These are phyloP conservation scores for Sarcoramphus papa DNA, from an alignment of 2,797 vertebrate genomes.

Conservation along the genomic window DNA sequence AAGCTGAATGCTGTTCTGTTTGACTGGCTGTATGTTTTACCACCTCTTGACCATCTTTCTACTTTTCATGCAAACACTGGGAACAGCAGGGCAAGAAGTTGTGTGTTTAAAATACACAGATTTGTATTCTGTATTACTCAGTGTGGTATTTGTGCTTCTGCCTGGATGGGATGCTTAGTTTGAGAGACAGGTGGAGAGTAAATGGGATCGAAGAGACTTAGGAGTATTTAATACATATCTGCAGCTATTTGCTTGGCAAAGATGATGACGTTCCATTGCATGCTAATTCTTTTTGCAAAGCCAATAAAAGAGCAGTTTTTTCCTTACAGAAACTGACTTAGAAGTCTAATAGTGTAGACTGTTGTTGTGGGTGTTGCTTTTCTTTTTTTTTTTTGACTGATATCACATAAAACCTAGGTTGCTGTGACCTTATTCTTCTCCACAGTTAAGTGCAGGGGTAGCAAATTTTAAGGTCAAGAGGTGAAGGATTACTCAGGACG, in stretches of 20 bases:
- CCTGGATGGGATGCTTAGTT: background rate
- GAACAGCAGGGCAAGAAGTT: background rate
- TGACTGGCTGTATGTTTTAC: background rate
- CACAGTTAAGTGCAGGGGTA: background rate
- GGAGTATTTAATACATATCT: slow-evolving; percentile 35
- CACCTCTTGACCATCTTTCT: background rate
- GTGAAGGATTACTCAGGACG: background rate
- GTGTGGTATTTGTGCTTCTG: background rate
- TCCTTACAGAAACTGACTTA: background rate
- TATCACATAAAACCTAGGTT: background rate
- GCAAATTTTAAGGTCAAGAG: background rate
- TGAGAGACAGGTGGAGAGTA: slow-evolving; percentile 62
- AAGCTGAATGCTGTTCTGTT: background rate
- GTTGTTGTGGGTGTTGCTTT: background rate
- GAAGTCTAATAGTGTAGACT: background rate
- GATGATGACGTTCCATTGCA: slow-evolving; percentile 38
- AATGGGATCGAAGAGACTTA: slow-evolving; percentile 56
- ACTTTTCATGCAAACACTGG: background rate
- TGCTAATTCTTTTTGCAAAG: slow-evolving; percentile 47
- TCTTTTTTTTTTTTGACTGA: background rate
- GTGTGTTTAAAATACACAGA: background rate
- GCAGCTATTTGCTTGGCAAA: slow-evolving; percentile 39
- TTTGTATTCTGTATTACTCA: background rate
- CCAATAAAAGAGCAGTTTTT: slow-evolving; percentile 19
- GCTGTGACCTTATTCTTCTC: background rate